A percentile compares a stretch with the other conserved stretches of the same genome.
phyloP scores from a whole-genome alignment of 2,888 invertebrate genomes.

The Chrysotoxum bicinctum region DNA sequence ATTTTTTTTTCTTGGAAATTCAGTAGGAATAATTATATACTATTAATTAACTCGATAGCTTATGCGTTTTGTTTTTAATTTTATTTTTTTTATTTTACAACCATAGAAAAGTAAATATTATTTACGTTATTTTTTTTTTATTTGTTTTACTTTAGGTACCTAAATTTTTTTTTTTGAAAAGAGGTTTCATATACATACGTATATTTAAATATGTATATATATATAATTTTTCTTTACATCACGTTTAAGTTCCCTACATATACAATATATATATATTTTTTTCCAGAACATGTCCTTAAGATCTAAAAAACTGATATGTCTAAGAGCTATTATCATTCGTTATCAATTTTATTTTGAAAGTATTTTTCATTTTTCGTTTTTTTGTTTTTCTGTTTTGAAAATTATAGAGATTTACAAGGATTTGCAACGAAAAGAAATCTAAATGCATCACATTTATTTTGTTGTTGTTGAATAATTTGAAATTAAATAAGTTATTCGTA shows the following conservation, averaged over 20 bases:
- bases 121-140: slow-evolving; percentile 61
- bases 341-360: slow-evolving; percentile 76
- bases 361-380: slow-evolving; percentile 31
- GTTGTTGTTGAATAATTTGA: slow-evolving; percentile 12
- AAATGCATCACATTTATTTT: slow-evolving; percentile 58
- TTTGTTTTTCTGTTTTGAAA: slow-evolving; percentile 40
- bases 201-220: slow-evolving; percentile 74
- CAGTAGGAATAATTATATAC: slow-evolving; percentile 70
- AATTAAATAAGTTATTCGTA: slow-evolving; percentile 22
- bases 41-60: slow-evolving; percentile 72
- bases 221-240: slow-evolving; percentile 75
- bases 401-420: slow-evolving; percentile 16
- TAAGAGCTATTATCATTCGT: slow-evolving; percentile 82
- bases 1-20: slow-evolving; percentile 60
- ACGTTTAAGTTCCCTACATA: slow-evolving; percentile 72
- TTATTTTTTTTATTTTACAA: slow-evolving; percentile 64
- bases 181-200: slow-evolving; percentile 54
- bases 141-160: slow-evolving; percentile 68
- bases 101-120: slow-evolving; percentile 72
- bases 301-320: slow-evolving; percentile 81
- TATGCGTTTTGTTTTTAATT: slow-evolving; percentile 54
- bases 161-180: slow-evolving; percentile 68
- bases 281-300: slow-evolving; percentile 75
- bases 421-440: slow-evolving; percentile 42
- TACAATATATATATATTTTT: slow-evolving; percentile 47